These are phyloP conservation scores for Enteromius viviparus DNA, from an alignment of 2,797 vertebrate species.

Conservation along the genomic window DNA sequence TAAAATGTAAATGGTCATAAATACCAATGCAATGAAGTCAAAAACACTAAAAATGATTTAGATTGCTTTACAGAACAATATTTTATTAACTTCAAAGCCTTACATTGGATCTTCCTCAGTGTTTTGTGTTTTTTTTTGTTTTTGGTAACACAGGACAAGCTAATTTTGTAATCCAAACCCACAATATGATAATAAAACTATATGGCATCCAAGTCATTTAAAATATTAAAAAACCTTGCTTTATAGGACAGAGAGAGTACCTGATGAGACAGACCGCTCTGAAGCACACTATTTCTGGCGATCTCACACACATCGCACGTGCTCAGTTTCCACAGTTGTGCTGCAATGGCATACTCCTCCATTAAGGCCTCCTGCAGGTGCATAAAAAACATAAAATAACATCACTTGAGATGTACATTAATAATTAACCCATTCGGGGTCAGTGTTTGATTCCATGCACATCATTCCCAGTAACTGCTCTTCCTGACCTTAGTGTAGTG, in stretches of 20 bases:
- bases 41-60: not conserved
- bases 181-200: not conserved
- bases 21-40: not conserved
- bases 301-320: constrained; percentile 96
- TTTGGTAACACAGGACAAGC: too few relatives aligned
- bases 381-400: not conserved
- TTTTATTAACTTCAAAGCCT: not conserved
- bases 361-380: constrained; percentile 89
- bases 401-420: not conserved
- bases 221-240: not conserved
- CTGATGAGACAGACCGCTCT: constrained; percentile 93
- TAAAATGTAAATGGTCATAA: not conserved
- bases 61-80: not conserved
- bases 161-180: not conserved
- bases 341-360: constrained; percentile 98
- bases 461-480: not conserved
- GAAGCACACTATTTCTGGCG: constrained; percentile 93
- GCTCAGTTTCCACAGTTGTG: constrained; percentile 96
- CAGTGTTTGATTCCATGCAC: not conserved
- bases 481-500: constrained; percentile 94
- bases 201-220: not conserved
- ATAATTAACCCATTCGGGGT: not conserved
- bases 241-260: constrained; percentile 67
- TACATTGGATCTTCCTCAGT: not conserved
- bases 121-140: not conserved